Base-by-base conservation (phyloP, 2,113 vertebrate species). In the Thamnaconus septentrionalis region DNA sequence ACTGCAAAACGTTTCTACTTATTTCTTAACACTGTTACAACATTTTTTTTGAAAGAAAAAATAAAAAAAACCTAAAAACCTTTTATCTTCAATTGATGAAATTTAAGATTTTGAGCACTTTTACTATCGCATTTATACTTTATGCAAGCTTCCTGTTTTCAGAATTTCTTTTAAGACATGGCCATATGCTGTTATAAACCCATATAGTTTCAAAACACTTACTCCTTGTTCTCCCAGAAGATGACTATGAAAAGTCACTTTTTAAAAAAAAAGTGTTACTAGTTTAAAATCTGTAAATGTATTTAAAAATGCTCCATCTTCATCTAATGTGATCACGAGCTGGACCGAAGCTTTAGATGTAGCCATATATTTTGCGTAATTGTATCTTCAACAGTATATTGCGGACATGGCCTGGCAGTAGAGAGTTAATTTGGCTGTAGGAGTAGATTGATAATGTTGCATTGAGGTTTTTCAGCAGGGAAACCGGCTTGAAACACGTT, bases 61-160 rank as follows among this genome's bases (percentile, higher is more conserved):
- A 31, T 31, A 31, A 31, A 31, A 31, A 31, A 1, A 31, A 31
- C 18, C 18, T 2, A 31, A 31, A 31, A 31, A 31, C 18, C 18
- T 31, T 31, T 31, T 31, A 31, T 31, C 18, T 31, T 31, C 18
- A 31, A 31, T 31, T 75, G 5, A 58, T 7, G 63, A 41, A 79
- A 52, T 42, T 9, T n/a, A 42, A 59, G 8, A 61, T 45, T 41
- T 7, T 59, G 31, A 60, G 44, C 59, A 60, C 31, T 56, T 74
- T 74, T 50, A 74, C 31, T 39, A 8, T 69, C 55, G 43, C 47
- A 53, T 42, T 71, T 54, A 18, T 71, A 56, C 62, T 66, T 82
- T 60, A 71, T 71, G 71, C 68, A 73, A 68, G 10, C 72, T 0
- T 71, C 64, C 61, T 69, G 18, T 46, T 64, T 65, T 41, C 7